Evolutionary conservation across 2,113 vertebrate species (phyloP), one percentile per base, ranked within the genome.

Genomic region (Chiloscyllium plagiosum): DNA sequence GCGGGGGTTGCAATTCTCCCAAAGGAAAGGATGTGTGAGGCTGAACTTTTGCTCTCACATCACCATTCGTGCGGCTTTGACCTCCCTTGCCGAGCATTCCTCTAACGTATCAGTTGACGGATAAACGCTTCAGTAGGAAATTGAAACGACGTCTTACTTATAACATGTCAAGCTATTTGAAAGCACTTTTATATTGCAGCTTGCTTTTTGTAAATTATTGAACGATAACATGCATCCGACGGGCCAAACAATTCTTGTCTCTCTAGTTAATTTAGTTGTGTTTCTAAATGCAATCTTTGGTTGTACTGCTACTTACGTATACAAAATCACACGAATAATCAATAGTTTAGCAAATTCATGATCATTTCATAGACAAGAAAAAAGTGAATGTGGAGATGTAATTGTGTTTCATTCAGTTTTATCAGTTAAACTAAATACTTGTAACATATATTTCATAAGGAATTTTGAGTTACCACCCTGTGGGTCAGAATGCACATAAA

Each of bases 41-140:
- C 47, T 72, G 42, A 70, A 95, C 94, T 72, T 93, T 70, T 95
- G 69, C 68, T 95, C 42, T 72, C 94, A 70, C 22, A 94, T 69
- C 86, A 61, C 50, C 52, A 90, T 90, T 90, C 42, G 94, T 47
- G 24, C 68, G 68, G 94, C 42, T 94, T 66, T 94, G 92, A 94
- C n/a, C 66, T 95, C 94, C 47, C 94, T 47, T 72, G 94, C 94
- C 94, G 42, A 52, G 42, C 94, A 95, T 95, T 95, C 94, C 94
- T 95, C 68, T 72, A 15, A 95, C 72, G 94, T 95, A 95, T 95
- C 94, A 95, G 69, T 95, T 95, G 94, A 72, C 94, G 13, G 68
- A 95, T 33, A 52, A 76, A 50, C 47, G 72, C 69, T 72, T 72
- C 94, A 95, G 94, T 52, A 33, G 69, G 68, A 95, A 76, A 70